phyloP scores from a whole-genome alignment of 2,797 vertebrate genomes.

The Decapterus maruadsi region DNA sequence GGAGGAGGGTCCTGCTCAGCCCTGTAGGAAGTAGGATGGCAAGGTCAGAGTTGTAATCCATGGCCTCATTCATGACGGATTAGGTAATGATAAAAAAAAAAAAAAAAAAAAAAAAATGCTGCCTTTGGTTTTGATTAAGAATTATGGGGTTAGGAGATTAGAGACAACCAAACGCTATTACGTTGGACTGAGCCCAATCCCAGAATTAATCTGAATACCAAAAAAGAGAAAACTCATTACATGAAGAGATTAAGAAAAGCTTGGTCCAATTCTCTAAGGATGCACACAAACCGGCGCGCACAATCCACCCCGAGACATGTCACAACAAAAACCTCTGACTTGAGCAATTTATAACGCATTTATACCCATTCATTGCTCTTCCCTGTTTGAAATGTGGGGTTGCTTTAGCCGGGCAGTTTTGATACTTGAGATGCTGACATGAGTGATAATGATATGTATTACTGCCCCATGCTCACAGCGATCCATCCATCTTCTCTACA shows the following conservation, averaged over 20 bases:
- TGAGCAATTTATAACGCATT: constrained; percentile 34
- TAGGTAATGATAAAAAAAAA: constrained; percentile 76
- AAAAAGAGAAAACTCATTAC: constrained; percentile 87
- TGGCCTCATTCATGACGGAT: constrained; percentile 82
- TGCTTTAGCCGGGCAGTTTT: constrained; percentile 21
- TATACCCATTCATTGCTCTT: constrained; percentile 36
- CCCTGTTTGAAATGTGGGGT: constrained; percentile 49
- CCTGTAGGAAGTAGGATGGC: constrained; percentile 51
- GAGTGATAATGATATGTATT: constrained; percentile 28
- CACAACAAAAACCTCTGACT: constrained; percentile 52
- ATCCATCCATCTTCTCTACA: background rate
- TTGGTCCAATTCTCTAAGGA: constrained; percentile 76
- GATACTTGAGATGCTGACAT: constrained; percentile 14
- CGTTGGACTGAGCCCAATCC: constrained; percentile 90
- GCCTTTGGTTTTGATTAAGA: constrained; percentile 93
- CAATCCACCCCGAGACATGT: constrained; percentile 37
- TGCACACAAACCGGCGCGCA: constrained; percentile 53
- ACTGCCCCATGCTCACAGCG: constrained; percentile 15
- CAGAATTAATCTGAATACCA: constrained; percentile 92
- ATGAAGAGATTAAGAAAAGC: constrained; percentile 89
- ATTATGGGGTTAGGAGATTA: constrained; percentile 92
- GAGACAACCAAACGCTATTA: constrained; percentile 88
- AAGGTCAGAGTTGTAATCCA: constrained; percentile 86
- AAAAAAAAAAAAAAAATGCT: constrained; percentile 67
- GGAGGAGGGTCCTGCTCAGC: constrained; percentile 50